These are phyloP conservation scores for Drosophila atroscutellata DNA, from an alignment of 2,888 invertebrate species.

Conservation along the genomic window DNA sequence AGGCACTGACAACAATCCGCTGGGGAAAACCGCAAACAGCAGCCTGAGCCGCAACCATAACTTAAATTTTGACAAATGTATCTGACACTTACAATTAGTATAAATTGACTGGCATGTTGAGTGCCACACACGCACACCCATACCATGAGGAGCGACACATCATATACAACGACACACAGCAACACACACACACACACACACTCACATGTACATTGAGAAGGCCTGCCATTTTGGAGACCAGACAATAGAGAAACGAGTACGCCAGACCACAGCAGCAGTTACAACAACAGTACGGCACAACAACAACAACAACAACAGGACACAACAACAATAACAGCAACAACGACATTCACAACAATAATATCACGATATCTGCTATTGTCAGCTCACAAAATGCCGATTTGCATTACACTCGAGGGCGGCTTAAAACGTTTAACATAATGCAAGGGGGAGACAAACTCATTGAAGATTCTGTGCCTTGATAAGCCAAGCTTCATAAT, in stretches of 20 bases:
- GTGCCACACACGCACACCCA: constrained; percentile 71
- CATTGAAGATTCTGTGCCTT: constrained; percentile 15
- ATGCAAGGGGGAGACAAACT: not conserved
- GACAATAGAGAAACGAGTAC: constrained; percentile 73
- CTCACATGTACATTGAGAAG: constrained; percentile 18
- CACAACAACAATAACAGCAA: constrained; percentile 30
- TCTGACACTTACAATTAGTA: constrained; percentile 81
- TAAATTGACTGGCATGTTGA: constrained; percentile 82
- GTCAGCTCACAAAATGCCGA: constrained; percentile 80
- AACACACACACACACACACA: constrained; percentile 6
- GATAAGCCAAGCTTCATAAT: constrained; percentile 9
- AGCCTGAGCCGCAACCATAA: constrained; percentile 71
- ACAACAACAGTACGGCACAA: constrained; percentile 2
- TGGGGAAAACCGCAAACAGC: constrained; percentile 65
- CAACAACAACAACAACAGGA: constrained; percentile 27
- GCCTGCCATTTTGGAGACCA: constrained; percentile 50
- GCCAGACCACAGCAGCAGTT: constrained; percentile 53
- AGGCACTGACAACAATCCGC: constrained; percentile 46
- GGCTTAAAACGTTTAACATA: constrained; percentile 42
- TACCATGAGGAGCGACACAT: constrained; percentile 9
- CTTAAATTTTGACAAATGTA: constrained; percentile 81
- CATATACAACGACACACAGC: not conserved
- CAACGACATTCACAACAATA: constrained; percentile 61
- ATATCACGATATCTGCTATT: constrained; percentile 80
- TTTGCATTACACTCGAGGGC: constrained; percentile 72